Base-by-base conservation (phyloP, 2,113 vertebrate species). In the Bubo scandiacus region DNA sequence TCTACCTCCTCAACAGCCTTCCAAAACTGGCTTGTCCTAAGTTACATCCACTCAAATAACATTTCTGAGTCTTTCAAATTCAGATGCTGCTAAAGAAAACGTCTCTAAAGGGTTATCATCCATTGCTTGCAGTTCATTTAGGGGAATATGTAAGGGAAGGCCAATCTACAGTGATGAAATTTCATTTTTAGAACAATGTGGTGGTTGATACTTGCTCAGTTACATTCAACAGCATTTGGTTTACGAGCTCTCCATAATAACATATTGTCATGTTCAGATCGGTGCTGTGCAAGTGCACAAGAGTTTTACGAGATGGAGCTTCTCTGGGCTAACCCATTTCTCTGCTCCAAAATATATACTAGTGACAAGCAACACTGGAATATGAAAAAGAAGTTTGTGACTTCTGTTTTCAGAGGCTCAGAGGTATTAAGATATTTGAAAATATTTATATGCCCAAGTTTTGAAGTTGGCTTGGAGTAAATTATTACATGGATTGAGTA, bases 91-190 rank as follows among this genome's bases (percentile, higher is more conserved):
- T 38, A 11, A 14, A 49, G 54, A 57, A 42, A 80, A 68, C 0
- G 1, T 10, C 25, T 63, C 11, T 7, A 2, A 67, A 22, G 42
- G 17, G 21, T 51, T 55, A 2, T 6, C 6, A 3, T 16, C 12
- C 15, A 17, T 18, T 12, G 15, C 12, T 54, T 67, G 4, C 4
- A 3, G 6, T 2, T n/a, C 15, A n/a, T 29, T 21, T 17, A 15
- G 4, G 6, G 32, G 22, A 68, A 6, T 40, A 21, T 8, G 15
- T 12, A n/a, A 29, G 22, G 12, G n/a, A 52, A 73, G 15, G 11
- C 73, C 15, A 52, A 17, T 15, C 36, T 58, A 10, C 12, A 9
- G 34, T 25, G 43, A 40, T 17, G 36, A 74, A 74, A 67, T 20
- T 16, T 36, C 15, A 11, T 30, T 67, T 86, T 73, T 61, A n/a